These are phyloP conservation scores for Drosophila putrida DNA, from an alignment of 2,888 invertebrate genomes.

Conservation along the genomic window DNA sequence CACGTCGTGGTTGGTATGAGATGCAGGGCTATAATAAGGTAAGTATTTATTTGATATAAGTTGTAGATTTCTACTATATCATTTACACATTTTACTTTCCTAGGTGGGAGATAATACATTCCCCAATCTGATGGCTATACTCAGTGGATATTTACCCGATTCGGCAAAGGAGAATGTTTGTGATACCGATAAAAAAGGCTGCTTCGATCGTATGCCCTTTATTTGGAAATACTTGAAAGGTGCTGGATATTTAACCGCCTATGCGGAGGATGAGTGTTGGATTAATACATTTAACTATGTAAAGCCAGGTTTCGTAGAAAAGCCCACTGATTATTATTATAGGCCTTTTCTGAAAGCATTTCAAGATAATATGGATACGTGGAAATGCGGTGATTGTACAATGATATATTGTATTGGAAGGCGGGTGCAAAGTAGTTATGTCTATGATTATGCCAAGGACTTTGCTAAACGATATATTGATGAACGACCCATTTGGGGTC, in stretches of 20 bases:
- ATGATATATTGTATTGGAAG: constrained; percentile 87
- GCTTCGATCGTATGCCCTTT: constrained; percentile 89
- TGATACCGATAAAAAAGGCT: constrained; percentile 85
- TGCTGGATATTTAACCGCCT: constrained; percentile 90
- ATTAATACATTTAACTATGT: constrained; percentile 87
- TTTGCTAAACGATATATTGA: constrained; percentile 88
- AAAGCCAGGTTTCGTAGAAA: constrained; percentile 89
- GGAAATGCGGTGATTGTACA: constrained; percentile 63
- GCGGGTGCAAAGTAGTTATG: constrained; percentile 87
- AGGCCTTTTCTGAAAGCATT: constrained; percentile 89
- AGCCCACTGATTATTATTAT: constrained; percentile 92
- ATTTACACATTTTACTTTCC: accelerated
- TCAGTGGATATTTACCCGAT: constrained; percentile 88
- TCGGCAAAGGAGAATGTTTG: constrained; percentile 85
- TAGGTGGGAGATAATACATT: constrained; percentile 94
- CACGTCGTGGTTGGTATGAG: constrained; percentile 88
- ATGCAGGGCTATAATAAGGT: constrained; percentile 91
- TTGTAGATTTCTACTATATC: too few species aligned
- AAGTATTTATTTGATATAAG: not conserved
- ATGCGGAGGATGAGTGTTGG: constrained; percentile 89
- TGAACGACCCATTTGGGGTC: constrained; percentile 88
- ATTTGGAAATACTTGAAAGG: constrained; percentile 91
- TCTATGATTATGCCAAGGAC: constrained; percentile 88
- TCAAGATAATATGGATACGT: constrained; percentile 84
- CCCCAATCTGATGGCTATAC: constrained; percentile 93